Evolutionary conservation across 92 coral and sea anemone species (phyloP), one percentile per base, ranked within the genome.

Genomic region (Porites lobata): DNA sequence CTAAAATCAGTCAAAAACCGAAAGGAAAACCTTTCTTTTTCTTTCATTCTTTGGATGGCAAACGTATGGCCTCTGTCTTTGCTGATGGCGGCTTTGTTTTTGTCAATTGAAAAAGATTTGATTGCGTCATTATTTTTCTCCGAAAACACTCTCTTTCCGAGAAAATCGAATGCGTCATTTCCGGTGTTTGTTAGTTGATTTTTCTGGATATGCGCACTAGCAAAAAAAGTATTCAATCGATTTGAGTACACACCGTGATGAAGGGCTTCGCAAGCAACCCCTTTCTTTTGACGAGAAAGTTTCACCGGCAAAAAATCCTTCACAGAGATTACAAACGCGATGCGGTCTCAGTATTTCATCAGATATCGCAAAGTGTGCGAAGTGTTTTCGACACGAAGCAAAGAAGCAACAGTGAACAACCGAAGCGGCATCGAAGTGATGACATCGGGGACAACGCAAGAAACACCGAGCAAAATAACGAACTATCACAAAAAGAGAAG

Each of bases 401-500:
- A 77, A 77, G 70, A 38, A 19, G 53, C 26, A 9, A 51, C 79
- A 26, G 29, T 13, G 53, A 38, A 70, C 15, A 20, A 70, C 20
- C 75, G 56, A 70, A 75, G 53, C 70, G 70, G 14, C 38, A 26
- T 14, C 26, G 38, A 26, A 77, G 82, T 77, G 19, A 32, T 77
- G 69, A 61, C 69, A 17, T 8, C 82, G 47, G 82, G 6, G n/a
- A 21, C 54, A 22, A 12, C 50, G 9, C 59, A 13, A 58, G 24
- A 77, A 77, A 22, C 32, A 19, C 20, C 54, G 65, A 77, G 69
- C 52, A 77, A 29, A 77, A 77, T 14, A 77, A 61, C 15, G 19
- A 77, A 24, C 82, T 29, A 13, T 2, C 52, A 61, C 56, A 26
- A 21, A 75, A 14, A 51, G 26, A 53, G 24, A 22, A 75, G 64